Evolutionary conservation across 2,113 vertebrate species (phyloP).

Genomic region (Chauna torquata): DNA sequence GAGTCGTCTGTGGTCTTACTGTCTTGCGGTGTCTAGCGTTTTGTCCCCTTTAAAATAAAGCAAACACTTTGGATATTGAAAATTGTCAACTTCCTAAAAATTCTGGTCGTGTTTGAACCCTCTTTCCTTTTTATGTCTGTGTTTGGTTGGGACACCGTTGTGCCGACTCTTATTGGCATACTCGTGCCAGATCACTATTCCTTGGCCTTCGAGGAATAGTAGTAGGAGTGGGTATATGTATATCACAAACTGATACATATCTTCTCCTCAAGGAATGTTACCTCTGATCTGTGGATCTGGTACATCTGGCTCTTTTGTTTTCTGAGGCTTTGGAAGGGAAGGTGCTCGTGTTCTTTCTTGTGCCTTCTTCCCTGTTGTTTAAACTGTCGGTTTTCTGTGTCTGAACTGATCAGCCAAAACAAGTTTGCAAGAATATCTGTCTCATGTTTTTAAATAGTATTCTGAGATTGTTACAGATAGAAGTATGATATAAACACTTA

Average conservation of each 20-base stretch:
- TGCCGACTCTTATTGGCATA: background rate
- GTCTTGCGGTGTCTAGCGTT: accelerated
- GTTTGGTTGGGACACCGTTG: background rate
- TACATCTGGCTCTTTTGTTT: background rate
- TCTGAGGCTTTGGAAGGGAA: background rate
- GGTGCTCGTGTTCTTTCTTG: background rate
- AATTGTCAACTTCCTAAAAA: accelerated
- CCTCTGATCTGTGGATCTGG: accelerated
- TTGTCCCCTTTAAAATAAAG: background rate
- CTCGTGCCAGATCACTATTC: accelerated
- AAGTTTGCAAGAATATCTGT: background rate
- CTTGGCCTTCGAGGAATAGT: background rate
- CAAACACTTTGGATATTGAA: accelerated
- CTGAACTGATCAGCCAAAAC: background rate
- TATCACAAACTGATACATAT: accelerated
- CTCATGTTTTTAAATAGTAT: background rate
- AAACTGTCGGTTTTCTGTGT: background rate
- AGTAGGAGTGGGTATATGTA: background rate
- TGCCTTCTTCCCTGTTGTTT: background rate
- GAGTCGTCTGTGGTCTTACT: background rate
- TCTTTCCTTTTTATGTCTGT: background rate
- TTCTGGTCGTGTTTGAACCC: background rate
- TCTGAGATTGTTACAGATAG: background rate
- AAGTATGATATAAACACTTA: background rate
- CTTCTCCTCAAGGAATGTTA: accelerated